Evolutionary conservation across 2,797 vertebrate genomes (phyloP).

Genomic region (Todus mexicanus): DNA sequence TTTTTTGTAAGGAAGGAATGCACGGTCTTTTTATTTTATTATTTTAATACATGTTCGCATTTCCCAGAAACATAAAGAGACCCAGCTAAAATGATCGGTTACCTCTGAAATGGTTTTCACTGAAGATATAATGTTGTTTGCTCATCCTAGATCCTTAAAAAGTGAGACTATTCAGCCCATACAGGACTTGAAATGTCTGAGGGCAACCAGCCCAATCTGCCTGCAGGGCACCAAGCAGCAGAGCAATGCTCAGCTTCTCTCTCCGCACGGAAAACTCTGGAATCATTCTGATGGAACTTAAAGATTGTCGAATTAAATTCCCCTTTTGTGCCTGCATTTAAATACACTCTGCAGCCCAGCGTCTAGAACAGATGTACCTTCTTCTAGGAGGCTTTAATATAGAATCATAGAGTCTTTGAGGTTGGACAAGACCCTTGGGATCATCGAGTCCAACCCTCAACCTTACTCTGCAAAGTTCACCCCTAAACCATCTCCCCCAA

Average conservation of each 20-base stretch:
- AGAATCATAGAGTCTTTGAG: too few species aligned
- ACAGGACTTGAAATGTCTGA: fast-evolving
- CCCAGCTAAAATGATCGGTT: neutral
- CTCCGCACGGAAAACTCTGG: neutral
- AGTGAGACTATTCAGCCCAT: neutral
- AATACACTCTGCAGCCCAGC: neutral
- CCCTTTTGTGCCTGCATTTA: neutral
- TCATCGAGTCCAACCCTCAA: too few species aligned
- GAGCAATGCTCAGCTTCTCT: neutral
- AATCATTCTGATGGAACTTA: neutral
- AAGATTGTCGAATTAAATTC: neutral
- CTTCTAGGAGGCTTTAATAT: neutral
- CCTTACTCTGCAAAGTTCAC: too few species aligned
- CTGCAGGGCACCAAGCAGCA: fast-evolving
- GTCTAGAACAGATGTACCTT: fast-evolving
- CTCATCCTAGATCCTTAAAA: neutral
- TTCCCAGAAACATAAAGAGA: neutral
- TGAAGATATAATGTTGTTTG: neutral
- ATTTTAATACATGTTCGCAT: neutral
- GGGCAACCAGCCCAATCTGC: fast-evolving
- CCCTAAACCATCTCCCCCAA: too few species aligned
- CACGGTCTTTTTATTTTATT: neutral
- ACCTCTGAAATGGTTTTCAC: neutral
- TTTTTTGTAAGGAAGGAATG: neutral
- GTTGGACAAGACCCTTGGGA: too few species aligned